Conservation (phyloP, 2,113 vertebrate species). For the Zosterops japonicus region DNA sequence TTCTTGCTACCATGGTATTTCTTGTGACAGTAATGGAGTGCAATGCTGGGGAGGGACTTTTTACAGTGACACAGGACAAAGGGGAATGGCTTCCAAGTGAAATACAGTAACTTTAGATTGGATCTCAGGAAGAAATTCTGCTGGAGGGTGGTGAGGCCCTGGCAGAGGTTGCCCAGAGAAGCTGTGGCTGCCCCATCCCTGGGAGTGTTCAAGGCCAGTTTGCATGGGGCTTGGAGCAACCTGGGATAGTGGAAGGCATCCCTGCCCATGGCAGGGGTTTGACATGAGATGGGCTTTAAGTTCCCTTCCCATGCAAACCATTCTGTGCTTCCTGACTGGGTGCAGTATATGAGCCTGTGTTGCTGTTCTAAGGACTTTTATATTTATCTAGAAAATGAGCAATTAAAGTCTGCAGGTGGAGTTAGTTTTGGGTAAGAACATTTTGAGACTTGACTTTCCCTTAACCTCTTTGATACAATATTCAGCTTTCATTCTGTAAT, state of each 20-base stretch:
- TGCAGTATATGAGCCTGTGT: neutral
- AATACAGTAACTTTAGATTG: neutral
- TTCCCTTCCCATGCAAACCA: neutral
- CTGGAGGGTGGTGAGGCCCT: neutral
- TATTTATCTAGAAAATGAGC: neutral
- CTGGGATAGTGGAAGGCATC: neutral
- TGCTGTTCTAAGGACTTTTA: neutral
- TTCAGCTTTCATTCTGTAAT: constrained; percentile 3
- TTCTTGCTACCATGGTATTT: neutral
- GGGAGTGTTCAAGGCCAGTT: neutral
- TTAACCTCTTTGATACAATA: neutral
- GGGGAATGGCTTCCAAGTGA: neutral
- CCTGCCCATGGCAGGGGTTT: neutral
- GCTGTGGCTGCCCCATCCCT: neutral
- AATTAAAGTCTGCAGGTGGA: neutral
- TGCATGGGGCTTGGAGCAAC: neutral
- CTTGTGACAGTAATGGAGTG: neutral
- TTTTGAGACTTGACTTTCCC: neutral
- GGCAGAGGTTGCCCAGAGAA: neutral
- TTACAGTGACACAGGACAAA: neutral
- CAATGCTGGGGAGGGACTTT: neutral
- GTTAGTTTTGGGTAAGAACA: neutral
- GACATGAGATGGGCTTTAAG: neutral
- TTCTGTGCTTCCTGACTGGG: neutral
- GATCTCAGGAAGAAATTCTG: neutral